Percentiles rank a stretch among this genome's conserved stretches.
These are phyloP conservation scores for Listronotus oregonensis DNA, from an alignment of 1,140 invertebrate genomes.

Conservation along the genomic window DNA sequence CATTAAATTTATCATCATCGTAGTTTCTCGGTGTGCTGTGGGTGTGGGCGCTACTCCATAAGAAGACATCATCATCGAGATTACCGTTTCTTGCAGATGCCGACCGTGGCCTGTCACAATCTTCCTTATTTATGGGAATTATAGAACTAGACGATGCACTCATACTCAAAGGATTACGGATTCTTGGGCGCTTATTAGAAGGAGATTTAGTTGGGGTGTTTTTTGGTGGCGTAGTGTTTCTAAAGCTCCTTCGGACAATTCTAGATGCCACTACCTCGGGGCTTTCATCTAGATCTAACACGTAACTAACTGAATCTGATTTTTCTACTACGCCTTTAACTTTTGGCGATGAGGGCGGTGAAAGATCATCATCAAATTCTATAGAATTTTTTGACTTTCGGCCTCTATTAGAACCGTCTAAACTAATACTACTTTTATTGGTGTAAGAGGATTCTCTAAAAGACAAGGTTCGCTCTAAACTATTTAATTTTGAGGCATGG, in stretches of 20 bases:
- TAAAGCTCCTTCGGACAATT: conserved; percentile 61
- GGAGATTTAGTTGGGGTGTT: conserved; percentile 56
- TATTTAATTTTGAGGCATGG: conserved; percentile 24
- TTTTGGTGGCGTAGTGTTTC: conserved; percentile 53
- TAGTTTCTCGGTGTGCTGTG: conserved; percentile 24
- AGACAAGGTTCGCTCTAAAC: conserved; percentile 46
- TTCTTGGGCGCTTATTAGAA: conserved; percentile 59
- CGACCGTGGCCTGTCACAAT: conserved; percentile 40
- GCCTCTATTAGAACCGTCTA: conserved; percentile 17
- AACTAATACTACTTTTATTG: conserved; percentile 17
- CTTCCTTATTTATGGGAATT: conserved; percentile 36
- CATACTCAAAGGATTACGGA: conserved; percentile 57
- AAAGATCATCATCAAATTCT: conserved; percentile 50
- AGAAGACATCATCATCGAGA: conserved; percentile 41
- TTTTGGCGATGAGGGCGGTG: conserved; percentile 65
- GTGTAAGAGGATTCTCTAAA: conserved; percentile 41
- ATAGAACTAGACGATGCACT: conserved; percentile 61
- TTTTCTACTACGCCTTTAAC: conserved; percentile 82
- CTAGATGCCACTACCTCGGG: conserved; percentile 67
- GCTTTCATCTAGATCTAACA: conserved; percentile 76
- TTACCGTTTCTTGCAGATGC: conserved; percentile 43
- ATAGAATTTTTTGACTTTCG: conserved; percentile 41
- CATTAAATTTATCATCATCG: conserved; percentile 11
- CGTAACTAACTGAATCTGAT: conserved; percentile 81
- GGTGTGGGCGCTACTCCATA: conserved; percentile 20